Base-by-base conservation (phyloP, 2,888 invertebrate species). In the Psylliodes chrysocephalus region DNA sequence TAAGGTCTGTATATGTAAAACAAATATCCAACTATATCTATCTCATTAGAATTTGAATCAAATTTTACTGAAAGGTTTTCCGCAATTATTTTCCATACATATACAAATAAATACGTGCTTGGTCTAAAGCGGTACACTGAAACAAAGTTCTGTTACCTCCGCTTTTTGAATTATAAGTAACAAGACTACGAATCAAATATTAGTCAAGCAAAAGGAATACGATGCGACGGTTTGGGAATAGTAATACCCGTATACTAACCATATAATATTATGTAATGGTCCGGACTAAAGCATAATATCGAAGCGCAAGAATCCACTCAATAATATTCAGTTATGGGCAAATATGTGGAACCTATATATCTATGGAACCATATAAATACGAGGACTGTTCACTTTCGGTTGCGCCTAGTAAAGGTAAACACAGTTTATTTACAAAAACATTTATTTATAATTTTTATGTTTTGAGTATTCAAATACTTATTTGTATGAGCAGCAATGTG, bases 171-270 rank as follows among this genome's bases (percentile, higher is more conserved):
- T 49, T 28, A 49, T 49, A 49, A 49, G 49, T 28, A 49, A 49
- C 49, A 49, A 49, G 49, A 49, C 17, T 44, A 44, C 28, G 28
- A 49, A 49, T 49, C 49, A 49, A 28, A 49, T 49, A 49, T 49
- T 49, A 49, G 49, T 28, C 49, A 14, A 8, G 28, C 49, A 49
- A 49, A 49, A 28, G 28, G 49, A 49, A 49, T 14, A 49, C 15
- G 14, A 28, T 15, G 49, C 49, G 25, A 49, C 49, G 28, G 19
- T 49, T 49, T 49, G 15, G 49, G 49, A 49, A 49, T 49, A 49
- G 49, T 49, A 49, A 49, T 49, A 46, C 46, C 25, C n/a, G n/a
- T n/a, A n/a, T n/a, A n/a, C n/a, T n/a, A n/a, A 22, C 44, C 44
- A 44, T 17, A 19, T 8, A 12, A 44, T 44, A 44, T 19, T 8